A percentile compares a stretch with the other conserved stretches of the same genome.
phyloP scores from a whole-genome alignment of 2,113 vertebrate genomes.

The Boulengeromyrus knoepffleri region DNA sequence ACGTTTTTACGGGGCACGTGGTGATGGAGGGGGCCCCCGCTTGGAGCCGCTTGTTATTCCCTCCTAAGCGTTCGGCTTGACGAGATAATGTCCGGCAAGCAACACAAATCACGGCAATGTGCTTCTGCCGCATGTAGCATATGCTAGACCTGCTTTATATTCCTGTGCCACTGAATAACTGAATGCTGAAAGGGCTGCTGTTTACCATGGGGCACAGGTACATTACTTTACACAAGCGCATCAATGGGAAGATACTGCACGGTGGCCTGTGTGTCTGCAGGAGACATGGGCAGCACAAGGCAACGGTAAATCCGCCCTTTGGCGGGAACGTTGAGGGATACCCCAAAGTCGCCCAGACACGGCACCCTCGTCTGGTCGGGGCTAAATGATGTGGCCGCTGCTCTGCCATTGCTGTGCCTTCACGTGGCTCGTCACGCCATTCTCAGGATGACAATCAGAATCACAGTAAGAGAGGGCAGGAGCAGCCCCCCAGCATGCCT shows the following conservation, averaged over 20 bases:
- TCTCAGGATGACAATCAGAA: background rate
- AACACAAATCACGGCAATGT: conserved; percentile 36
- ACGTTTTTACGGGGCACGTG: conserved; percentile 54
- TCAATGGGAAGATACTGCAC: background rate
- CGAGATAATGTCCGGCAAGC: background rate
- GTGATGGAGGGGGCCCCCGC: conserved; percentile 21
- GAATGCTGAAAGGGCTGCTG: background rate
- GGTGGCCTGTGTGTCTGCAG: background rate
- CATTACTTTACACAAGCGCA: background rate
- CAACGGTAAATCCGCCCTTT: background rate
- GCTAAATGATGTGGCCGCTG: background rate
- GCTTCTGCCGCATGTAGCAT: conserved; percentile 42
- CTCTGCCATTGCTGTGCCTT: background rate
- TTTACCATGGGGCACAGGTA: background rate
- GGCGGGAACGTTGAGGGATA: background rate
- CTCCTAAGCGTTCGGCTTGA: conserved; percentile 46
- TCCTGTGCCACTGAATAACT: background rate
- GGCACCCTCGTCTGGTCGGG: too few relatives aligned
- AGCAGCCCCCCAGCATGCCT: background rate
- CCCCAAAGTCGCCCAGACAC: background rate
- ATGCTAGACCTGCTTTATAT: conserved; percentile 41
- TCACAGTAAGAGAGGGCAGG: background rate
- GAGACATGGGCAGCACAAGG: background rate
- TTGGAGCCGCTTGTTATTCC: conserved; percentile 43
- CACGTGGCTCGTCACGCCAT: too few relatives aligned